Conservation (phyloP, 2,113 vertebrate species). For the Aspidoscelis tigris region DNA sequence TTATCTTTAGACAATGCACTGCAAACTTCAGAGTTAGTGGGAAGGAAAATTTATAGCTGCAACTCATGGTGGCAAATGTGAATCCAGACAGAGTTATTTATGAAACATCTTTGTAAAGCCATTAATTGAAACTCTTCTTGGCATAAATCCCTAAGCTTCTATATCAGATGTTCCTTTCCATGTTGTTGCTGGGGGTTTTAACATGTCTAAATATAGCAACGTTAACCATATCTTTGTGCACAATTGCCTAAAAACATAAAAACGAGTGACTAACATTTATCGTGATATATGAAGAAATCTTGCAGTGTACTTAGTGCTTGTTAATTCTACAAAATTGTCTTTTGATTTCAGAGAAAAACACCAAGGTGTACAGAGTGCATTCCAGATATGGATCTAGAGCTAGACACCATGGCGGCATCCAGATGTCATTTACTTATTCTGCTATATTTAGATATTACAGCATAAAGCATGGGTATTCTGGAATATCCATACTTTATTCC, state of each 20-base stretch:
- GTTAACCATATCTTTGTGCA: constrained; percentile 39
- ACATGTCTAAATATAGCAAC: constrained; percentile 7
- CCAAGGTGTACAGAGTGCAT: background rate
- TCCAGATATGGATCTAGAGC: background rate
- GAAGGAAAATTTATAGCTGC: constrained; percentile 49
- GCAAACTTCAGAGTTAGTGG: constrained; percentile 36
- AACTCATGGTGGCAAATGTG: constrained; percentile 16
- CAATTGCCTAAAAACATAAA: constrained; percentile 45
- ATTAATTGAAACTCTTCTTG: constrained; percentile 38
- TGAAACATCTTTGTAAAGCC: constrained; percentile 26
- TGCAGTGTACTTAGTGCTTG: background rate
- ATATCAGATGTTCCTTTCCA: constrained; percentile 33
- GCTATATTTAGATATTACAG: too few species aligned
- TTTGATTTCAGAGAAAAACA: background rate
- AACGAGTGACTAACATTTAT: constrained; percentile 41
- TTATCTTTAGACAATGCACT: constrained; percentile 45
- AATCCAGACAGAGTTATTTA: constrained; percentile 44
- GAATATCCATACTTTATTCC: too few species aligned
- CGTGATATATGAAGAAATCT: constrained; percentile 44
- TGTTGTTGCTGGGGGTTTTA: background rate
- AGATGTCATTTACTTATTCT: too few species aligned
- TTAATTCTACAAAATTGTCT: background rate
- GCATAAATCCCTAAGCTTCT: constrained; percentile 10
- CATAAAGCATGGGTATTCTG: too few species aligned
- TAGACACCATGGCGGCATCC: background rate